Evolutionary conservation across 2,888 invertebrate species (phyloP), one percentile per base, ranked within the genome.

Genomic region (Cecidostiba fungosa): DNA sequence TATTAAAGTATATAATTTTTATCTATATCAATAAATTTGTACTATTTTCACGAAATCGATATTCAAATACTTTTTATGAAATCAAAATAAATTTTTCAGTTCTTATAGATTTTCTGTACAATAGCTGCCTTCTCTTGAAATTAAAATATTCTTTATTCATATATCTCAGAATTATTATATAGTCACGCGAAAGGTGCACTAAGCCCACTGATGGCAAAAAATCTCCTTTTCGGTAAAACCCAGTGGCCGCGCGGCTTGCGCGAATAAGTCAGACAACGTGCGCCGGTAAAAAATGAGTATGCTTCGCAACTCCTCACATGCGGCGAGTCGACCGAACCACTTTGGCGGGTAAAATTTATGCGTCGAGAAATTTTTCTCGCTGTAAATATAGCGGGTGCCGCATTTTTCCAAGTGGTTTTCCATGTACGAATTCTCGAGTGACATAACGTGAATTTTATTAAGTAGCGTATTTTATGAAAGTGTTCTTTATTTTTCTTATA

Each of bases 351-450:
- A 23, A 59, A 85, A 81, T 85, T 80, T 77, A 85, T 81, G 59
- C 80, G 59, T 19, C 47, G 47, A 77, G 76, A 70, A 77, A 77
- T 80, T 76, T 85, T 81, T 70, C 76, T 43, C 39, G n/a, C 29
- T 83, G 77, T 69, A 85, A 80, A 85, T 85, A 81, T 70, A 80
- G 39, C 50, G 23, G 76, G 10, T n/a, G 70, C 59, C 39, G 77
- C 77, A 80, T 81, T 85, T 85, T 85, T 81, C 80, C 70, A 72
- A 85, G 80, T 85, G 80, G 80, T 12, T 85, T 85, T 85, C 72
- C 80, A 36, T 85, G 85, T 85, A 72, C 39, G 80, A 76, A 77
- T 59, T 6, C 29, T 32, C 39, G 70, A 19, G 26, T 47, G 62
- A 73, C 62, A 47, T 23, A 77, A 77, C 39, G 76, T 26, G 85